These are phyloP conservation scores for Gordius sp. DNA, from an alignment of 2,888 invertebrate genomes.

Conservation along the genomic window DNA sequence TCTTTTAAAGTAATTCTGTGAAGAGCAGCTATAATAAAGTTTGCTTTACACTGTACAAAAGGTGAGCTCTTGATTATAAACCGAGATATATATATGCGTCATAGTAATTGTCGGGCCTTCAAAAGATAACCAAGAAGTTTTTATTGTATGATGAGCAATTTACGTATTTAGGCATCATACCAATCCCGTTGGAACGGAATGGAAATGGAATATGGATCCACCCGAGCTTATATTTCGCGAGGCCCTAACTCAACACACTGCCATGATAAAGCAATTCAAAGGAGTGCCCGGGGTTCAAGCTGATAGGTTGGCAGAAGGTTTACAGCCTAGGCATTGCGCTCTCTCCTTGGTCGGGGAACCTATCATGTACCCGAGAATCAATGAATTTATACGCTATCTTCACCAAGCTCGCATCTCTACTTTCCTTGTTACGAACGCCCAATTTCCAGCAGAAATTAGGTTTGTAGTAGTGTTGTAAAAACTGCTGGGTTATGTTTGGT, in stretches of 20 bases:
- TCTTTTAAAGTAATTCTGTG: no score
- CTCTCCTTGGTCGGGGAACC: conserved; percentile 37
- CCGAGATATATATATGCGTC: no score
- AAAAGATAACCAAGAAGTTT: no score
- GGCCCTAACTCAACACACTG: conserved; percentile 32
- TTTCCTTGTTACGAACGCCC: conserved; percentile 38
- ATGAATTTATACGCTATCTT: conserved; percentile 31
- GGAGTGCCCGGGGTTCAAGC: conserved; percentile 36
- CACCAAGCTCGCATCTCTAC: conserved; percentile 33
- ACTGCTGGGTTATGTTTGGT: no score
- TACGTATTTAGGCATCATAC: conserved; percentile 28
- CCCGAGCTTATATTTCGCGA: conserved; percentile 33
- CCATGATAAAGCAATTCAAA: conserved; percentile 21
- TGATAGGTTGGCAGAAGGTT: conserved; percentile 32
- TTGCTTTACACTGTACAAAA: no score
- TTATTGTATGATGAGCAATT: no score
- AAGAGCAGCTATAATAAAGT: no score
- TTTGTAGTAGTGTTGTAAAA: no score
- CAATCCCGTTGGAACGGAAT: conserved; percentile 36
- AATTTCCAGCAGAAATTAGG: conserved; percentile 36
- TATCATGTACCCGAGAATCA: conserved; percentile 38
- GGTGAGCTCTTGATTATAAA: no score
- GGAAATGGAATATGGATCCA: conserved; percentile 37
- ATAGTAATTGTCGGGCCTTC: no score
- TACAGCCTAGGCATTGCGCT: conserved; percentile 34